Percentiles rank a stretch among this genome's conserved stretches.
Evolutionary conservation across 2,888 invertebrate species (phyloP).

Genomic region (Parascotia fuliginaria): DNA sequence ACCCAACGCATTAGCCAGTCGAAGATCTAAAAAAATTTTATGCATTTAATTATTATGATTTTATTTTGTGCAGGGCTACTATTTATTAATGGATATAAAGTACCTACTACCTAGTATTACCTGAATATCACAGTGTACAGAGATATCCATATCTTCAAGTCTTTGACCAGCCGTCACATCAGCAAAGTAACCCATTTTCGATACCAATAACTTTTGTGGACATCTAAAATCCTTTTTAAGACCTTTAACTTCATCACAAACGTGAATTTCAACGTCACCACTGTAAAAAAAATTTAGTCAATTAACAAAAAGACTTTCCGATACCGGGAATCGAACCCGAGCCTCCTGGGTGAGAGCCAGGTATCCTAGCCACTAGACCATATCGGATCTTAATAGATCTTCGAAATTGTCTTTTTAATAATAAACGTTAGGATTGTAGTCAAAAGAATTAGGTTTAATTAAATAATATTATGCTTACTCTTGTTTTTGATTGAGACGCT

Average conservation of each 20-base stretch:
- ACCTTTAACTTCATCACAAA: conserved; percentile 97
- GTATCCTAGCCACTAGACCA: conserved; percentile 90
- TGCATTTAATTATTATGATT: neutral
- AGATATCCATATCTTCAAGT: conserved; percentile 97
- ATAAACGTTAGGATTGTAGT: no score
- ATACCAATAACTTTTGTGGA: conserved; percentile 92
- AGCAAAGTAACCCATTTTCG: conserved; percentile 98
- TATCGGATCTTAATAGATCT: conserved; percentile 52
- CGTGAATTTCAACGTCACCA: conserved; percentile 96
- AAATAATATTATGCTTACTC: no score
- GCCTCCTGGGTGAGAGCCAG: conserved; percentile 90
- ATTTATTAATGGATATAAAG: no score
- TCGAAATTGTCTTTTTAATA: no score
- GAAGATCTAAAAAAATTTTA: conserved; percentile 88
- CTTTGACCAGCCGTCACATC: conserved; percentile 93
- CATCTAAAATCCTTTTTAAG: conserved; percentile 95
- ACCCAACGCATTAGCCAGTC: conserved; percentile 99
- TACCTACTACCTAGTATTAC: no score
- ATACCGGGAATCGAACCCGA: conserved; percentile 87
- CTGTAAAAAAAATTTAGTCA: conserved; percentile 64
- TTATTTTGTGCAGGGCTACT: no score
- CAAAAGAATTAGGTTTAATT: no score
- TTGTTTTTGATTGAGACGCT: conserved; percentile 72
- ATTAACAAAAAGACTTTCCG: conserved; percentile 60
- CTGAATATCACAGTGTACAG: conserved; percentile 97